Evolutionary conservation across 2,797 vertebrate species (phyloP), one percentile per base, ranked within the genome.

Genomic region (Neoniphon sammara): DNA sequence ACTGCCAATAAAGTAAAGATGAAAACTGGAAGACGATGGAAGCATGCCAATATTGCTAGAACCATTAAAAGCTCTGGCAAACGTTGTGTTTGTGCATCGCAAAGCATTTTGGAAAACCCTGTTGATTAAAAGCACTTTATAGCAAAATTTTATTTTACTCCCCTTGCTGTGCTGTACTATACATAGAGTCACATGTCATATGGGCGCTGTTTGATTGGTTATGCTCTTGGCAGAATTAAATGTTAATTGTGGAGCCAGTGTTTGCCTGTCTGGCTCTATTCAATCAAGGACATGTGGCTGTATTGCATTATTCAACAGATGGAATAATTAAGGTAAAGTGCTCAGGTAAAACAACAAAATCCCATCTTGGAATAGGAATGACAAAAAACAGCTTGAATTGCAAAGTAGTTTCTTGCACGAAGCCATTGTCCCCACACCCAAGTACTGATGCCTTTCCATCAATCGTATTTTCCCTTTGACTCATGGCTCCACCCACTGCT

Each of bases 261-360:
- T 46, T 17, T 15, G 44, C 44, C 12, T 18, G 58, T 31, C 58
- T 21, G 66, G 8, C 14, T 17, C 11, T 10, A n/a, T 47, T 64
- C 20, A 59, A 75, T 77, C 62, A 70, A 36, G 17, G 20, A 61
- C 55, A 20, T 21, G 47, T 53, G 8, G 20, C 9, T 17, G 18
- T 23, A 17, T 36, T 80, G 17, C 30, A 77, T 82, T 82, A 76
- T 78, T 81, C 39, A 84, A 58, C 34, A 30, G 31, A n/a, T 30
- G 44, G 31, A 79, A 79, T 57, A 49, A 71, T 75, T 68, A 3
- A 57, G 47, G 27, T 81, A 55, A 78, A 72, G 69, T 44, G 27
- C 34, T 55, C 3, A 15, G 27, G 55, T 77, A 60, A 47, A 53
- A 6, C 44, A 61, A 58, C 31, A 36, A 25, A 67, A 27, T 39